Conservation (phyloP, 2,888 invertebrate species). For the Gortyna flavago region DNA sequence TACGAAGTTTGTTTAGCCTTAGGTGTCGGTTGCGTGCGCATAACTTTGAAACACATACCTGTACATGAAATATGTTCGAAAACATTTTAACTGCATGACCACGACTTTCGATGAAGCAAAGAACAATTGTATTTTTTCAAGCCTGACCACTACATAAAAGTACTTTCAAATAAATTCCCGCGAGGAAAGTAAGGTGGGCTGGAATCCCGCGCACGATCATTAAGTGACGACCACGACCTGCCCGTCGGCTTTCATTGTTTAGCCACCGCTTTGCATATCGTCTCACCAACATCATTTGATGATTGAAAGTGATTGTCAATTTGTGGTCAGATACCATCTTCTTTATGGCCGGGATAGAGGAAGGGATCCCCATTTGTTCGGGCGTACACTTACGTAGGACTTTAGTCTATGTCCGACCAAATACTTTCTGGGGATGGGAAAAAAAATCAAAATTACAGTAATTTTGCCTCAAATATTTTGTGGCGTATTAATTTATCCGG, state of each 20-base stretch:
- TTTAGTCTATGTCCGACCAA: conserved; percentile 52
- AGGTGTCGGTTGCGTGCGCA: conserved; percentile 41
- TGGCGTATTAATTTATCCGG: conserved; percentile 76
- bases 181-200: conserved; percentile 81
- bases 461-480: conserved; percentile 64
- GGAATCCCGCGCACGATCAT: conserved; percentile 79
- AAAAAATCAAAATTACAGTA: conserved; percentile 55
- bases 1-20: conserved; percentile 32
- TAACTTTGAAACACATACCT: conserved; percentile 43
- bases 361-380: background rate
- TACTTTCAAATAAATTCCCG: conserved; percentile 80
- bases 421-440: conserved; percentile 46
- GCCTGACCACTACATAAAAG: conserved; percentile 67
- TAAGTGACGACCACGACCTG: conserved; percentile 80
- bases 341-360: conserved; percentile 7
- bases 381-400: background rate
- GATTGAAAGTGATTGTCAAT: conserved; percentile 74
- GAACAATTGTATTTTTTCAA: conserved; percentile 62
- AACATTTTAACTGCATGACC: conserved; percentile 55
- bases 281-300: conserved; percentile 75
- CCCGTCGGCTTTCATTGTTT: conserved; percentile 84
- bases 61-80: conserved; percentile 46
- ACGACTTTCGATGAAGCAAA: conserved; percentile 49
- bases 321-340: conserved; percentile 47
- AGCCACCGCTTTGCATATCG: conserved; percentile 79